Base-by-base conservation (phyloP, 2,888 invertebrate species). In the Helicoverpa assulta region DNA sequence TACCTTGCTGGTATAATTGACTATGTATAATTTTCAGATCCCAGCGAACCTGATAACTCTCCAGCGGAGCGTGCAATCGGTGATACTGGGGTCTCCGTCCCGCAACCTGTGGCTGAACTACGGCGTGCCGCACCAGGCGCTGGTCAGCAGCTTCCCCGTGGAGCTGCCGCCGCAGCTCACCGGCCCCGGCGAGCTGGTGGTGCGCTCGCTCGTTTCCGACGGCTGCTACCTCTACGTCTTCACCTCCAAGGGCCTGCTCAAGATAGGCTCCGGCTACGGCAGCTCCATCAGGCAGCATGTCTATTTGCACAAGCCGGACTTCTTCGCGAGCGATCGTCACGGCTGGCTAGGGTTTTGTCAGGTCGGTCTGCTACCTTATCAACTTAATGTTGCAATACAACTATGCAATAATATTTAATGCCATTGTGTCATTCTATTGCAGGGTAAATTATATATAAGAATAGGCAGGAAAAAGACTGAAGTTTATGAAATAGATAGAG, bases 191-290 rank as follows among this genome's bases (percentile, higher is more conserved):
- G 95, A 95, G 67, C 89, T 95, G 1, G 91, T 95, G 18, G 92
- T 95, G 3, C 88, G 95, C 62, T 97, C 98, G 5, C 96, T 99
- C 86, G 98, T 98, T 8, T 98, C 98, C 80, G 99, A 99, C 92
- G 99, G 99, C 12, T 97, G 97, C 78, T 99, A 97, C 92, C 96
- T 99, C 63, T 99, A 99, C 92, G 95, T 99, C 37, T 97, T 98
- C 85, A 97, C 98, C 40, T 97, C 97, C 12, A 97, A 97, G 84
- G 98, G 99, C 1, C 95, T 99, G 56, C 96, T 98, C 76, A 99
- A 99, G 96, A 97, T 99, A 75, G 99, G 99, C 19, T 98, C 99
- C 61, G 99, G 99, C 8, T 99, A 98, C 90, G 98, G 98, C 60
- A 98, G 98, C 78, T 99, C 99, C 8, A 97, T 98, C 80, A 98